Conservation (phyloP, 2,113 vertebrate species). For the Ochotona princeps region DNA sequence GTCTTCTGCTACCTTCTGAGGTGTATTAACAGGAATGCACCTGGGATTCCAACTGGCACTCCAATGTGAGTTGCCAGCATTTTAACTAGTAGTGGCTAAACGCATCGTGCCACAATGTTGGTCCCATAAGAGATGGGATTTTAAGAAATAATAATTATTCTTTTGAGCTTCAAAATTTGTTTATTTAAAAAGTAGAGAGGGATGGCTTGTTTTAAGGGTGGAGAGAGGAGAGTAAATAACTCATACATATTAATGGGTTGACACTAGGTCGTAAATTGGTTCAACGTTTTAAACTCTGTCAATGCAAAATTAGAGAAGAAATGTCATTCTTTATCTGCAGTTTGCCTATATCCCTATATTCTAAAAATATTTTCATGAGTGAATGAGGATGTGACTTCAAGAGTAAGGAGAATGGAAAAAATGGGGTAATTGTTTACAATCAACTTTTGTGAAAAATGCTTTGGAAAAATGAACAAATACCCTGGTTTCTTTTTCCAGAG, state of each 20-base stretch:
- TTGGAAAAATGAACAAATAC: constrained; percentile 12
- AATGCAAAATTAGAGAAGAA: not conserved
- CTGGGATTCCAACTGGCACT: too few species aligned
- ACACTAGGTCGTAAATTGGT: not conserved
- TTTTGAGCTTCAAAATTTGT: not conserved
- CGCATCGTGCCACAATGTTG: too few species aligned
- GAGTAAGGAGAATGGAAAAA: not conserved
- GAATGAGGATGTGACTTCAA: not conserved
- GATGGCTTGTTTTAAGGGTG: not conserved
- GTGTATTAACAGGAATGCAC: too few species aligned
- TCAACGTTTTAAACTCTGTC: not conserved
- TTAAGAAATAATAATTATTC: too few species aligned
- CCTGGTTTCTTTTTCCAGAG: not conserved
- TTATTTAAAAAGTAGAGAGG: not conserved
- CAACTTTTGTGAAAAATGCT: not conserved
- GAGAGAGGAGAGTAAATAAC: not conserved
- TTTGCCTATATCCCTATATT: not conserved
- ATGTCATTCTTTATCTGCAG: not conserved
- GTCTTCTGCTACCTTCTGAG: too few species aligned
- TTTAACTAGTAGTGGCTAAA: too few species aligned
- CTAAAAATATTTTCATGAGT: not conserved
- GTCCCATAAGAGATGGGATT: too few species aligned
- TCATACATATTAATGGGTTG: not conserved
- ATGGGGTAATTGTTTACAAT: not conserved
- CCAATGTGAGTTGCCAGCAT: too few species aligned